Conservation (phyloP, 35 echinoderm and acorn worm genomes). For the Nesometra sesokonis region DNA sequence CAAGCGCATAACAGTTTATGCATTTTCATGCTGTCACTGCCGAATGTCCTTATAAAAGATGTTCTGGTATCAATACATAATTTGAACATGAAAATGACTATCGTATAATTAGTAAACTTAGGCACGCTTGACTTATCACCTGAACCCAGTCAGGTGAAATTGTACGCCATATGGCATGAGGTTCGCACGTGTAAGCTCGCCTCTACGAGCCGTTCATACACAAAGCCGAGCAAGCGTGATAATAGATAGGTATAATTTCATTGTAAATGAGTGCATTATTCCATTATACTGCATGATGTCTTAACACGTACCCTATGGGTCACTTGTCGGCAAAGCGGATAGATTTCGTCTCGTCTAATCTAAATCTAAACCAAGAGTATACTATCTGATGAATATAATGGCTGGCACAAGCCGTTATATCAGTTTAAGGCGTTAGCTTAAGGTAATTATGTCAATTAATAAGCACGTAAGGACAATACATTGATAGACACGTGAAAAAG, state of each 20-base stretch:
- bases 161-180: background rate
- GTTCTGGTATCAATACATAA: background rate
- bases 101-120: background rate
- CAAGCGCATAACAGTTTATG: too few relatives aligned
- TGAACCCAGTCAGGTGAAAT: background rate
- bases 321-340: background rate
- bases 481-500: too few relatives aligned
- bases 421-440: too few relatives aligned
- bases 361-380: too few relatives aligned
- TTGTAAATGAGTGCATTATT: background rate
- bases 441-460: too few relatives aligned
- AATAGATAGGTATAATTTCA: slow-evolving; percentile 1
- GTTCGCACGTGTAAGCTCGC: background rate
- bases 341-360: background rate
- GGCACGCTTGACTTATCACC: background rate
- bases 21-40: too few relatives aligned
- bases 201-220: background rate
- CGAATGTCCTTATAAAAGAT: too few relatives aligned
- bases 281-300: background rate
- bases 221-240: background rate
- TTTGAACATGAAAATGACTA: background rate
- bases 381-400: too few relatives aligned
- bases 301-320: background rate
- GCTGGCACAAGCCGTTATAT: too few relatives aligned
- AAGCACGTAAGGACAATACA: too few relatives aligned